Evolutionary conservation across 2,888 invertebrate species (phyloP).

Genomic region (Alloplasta piceator): DNA sequence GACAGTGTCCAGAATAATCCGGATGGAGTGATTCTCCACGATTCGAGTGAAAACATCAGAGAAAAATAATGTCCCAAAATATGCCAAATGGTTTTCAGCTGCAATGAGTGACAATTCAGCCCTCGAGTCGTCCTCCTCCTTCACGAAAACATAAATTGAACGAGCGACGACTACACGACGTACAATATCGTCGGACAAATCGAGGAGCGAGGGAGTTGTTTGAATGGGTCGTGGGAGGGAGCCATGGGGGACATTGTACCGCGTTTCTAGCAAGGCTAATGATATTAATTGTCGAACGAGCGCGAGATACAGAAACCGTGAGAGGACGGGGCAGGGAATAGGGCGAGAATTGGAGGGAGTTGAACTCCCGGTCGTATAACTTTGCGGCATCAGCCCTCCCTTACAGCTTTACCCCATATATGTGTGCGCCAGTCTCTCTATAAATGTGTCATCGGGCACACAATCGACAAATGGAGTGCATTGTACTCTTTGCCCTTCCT

Average conservation of each 20-base stretch:
- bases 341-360: slow-evolving; percentile 33
- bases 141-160: too few species aligned
- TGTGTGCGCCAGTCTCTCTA: too few species aligned
- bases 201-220: slow-evolving; percentile 46
- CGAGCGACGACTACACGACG: too few species aligned
- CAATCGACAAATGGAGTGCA: slow-evolving; percentile 67
- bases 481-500: slow-evolving; percentile 57
- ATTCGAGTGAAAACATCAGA: too few species aligned
- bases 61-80: too few species aligned
- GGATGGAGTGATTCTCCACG: too few species aligned
- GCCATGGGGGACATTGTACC: slow-evolving; percentile 36
- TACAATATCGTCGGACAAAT: too few species aligned
- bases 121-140: too few species aligned
- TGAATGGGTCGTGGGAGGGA: slow-evolving; percentile 9
- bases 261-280: slow-evolving; percentile 54
- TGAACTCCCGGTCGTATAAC: slow-evolving; percentile 53
- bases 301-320: slow-evolving; percentile 46
- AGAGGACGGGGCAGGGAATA: slow-evolving; percentile 44
- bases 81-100: too few species aligned
- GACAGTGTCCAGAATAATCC: too few species aligned
- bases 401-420: slow-evolving; percentile 34
- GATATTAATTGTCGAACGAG: slow-evolving; percentile 55
- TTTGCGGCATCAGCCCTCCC: slow-evolving; percentile 37
- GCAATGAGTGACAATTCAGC: too few species aligned
- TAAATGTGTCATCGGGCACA: slow-evolving; percentile 50